phyloP scores from a whole-genome alignment of 2,113 vertebrate genomes.

The Copsychus sechellarum region DNA sequence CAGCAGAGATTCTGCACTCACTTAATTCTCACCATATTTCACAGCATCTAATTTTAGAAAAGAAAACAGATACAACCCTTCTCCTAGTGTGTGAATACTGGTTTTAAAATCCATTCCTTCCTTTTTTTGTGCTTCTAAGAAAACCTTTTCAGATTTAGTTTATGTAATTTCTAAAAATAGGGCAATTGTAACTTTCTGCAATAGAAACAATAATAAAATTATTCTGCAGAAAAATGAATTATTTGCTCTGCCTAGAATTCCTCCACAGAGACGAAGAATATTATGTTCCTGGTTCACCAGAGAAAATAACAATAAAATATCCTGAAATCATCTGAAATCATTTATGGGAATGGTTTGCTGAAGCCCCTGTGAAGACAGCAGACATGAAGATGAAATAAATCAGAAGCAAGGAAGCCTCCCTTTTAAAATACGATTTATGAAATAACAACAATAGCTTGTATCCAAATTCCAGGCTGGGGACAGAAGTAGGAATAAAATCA shows the following conservation, averaged over 20 bases:
- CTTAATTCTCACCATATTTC: background rate
- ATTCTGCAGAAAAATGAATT: background rate
- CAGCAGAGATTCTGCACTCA: background rate
- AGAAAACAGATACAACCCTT: background rate
- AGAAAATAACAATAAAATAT: background rate
- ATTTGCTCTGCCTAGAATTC: background rate
- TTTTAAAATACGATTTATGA: background rate
- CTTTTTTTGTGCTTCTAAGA: background rate
- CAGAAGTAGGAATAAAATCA: background rate
- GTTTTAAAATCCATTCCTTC: background rate
- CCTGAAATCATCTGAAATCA: background rate
- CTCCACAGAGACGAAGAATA: background rate
- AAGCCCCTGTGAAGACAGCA: background rate
- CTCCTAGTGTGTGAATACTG: background rate
- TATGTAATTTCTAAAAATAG: background rate
- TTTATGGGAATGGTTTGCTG: background rate
- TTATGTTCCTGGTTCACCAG: background rate
- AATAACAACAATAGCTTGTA: background rate
- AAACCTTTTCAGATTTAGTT: background rate
- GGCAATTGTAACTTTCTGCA: background rate
- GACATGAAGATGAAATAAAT: background rate
- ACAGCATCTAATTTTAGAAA: background rate
- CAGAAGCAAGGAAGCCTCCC: background rate
- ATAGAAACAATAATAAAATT: background rate
- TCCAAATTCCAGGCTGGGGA: background rate